Conservation (phyloP, 2,113 vertebrate species). For the Lagopus leucura region DNA sequence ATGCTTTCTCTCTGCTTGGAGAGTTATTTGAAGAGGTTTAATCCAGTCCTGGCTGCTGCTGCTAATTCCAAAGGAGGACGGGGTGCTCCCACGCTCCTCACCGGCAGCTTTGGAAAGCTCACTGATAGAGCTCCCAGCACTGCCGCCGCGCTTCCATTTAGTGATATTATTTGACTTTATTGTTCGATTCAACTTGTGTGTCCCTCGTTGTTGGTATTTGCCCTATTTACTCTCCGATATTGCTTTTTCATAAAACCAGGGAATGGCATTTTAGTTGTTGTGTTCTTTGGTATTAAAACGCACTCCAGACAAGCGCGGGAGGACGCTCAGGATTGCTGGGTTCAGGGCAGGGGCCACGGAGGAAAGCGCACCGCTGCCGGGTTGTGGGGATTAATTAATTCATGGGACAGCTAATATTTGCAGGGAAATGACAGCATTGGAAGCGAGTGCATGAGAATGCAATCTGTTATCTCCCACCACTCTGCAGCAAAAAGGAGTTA, state of each 20-base stretch:
- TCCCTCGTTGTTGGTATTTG: conserved; percentile 95
- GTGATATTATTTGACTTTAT: conserved; percentile 82
- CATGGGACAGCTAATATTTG: conserved; percentile 41
- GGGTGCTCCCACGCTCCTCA: conserved; percentile 51
- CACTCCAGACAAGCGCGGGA: conserved; percentile 83
- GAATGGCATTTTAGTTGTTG: conserved; percentile 97
- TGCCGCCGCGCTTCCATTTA: conserved; percentile 45
- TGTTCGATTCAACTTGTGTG: conserved; percentile 87
- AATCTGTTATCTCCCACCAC: neutral
- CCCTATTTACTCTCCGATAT: conserved; percentile 98
- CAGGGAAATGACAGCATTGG: neutral
- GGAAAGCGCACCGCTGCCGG: conserved; percentile 83
- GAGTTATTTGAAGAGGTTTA: conserved; percentile 66
- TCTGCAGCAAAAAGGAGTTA: neutral
- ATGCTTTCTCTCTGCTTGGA: conserved; percentile 72
- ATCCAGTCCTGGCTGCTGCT: conserved; percentile 61
- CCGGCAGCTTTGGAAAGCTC: conserved; percentile 39
- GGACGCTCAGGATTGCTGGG: conserved; percentile 86
- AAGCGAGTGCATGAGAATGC: neutral
- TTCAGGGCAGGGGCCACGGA: conserved; percentile 83
- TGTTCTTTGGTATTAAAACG: conserved; percentile 94
- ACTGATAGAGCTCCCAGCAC: neutral
- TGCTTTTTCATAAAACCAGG: conserved; percentile 91
- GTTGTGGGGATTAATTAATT: conserved; percentile 75
- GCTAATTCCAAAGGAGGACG: conserved; percentile 56